Conservation (phyloP, 2,888 invertebrate genomes). For the Acheta domesticus region DNA sequence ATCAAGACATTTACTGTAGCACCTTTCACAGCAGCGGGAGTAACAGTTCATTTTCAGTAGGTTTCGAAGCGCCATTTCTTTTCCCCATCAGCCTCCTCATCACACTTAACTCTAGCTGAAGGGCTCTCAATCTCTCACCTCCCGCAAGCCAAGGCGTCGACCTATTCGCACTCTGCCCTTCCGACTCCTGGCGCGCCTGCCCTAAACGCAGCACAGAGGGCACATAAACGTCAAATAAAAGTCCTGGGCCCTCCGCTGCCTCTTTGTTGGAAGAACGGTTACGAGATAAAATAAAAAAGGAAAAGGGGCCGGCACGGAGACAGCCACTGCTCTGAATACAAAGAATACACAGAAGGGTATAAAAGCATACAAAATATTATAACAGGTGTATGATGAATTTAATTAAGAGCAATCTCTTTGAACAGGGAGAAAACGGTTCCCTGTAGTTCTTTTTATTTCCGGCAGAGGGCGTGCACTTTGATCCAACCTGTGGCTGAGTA, state of each 20-base stretch:
- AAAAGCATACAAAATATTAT: constrained; percentile 9
- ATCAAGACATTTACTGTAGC: too few species aligned
- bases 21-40: too few species aligned
- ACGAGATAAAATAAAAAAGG: constrained; percentile 10
- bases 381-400: constrained; percentile 18
- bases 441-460: constrained; percentile 18
- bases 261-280: constrained; percentile 5
- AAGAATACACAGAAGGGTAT: constrained; percentile 11
- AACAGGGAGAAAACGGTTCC: constrained; percentile 3
- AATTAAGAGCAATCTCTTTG: constrained; percentile 18
- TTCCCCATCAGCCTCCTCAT: too few species aligned
- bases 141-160: too few species aligned
- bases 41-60: too few species aligned
- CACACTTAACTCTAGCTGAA: too few species aligned
- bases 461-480: constrained; percentile 18
- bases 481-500: constrained; percentile 18
- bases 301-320: not conserved
- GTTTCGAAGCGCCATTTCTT: too few species aligned
- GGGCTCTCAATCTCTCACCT: too few species aligned
- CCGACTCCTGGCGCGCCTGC: too few species aligned
- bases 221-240: constrained; percentile 18
- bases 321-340: constrained; percentile 9
- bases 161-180: too few species aligned
- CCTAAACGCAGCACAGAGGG: not conserved
- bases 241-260: not conserved